phyloP scores from a whole-genome alignment of 2,888 invertebrate genomes.

The Heliconius ismenius region DNA sequence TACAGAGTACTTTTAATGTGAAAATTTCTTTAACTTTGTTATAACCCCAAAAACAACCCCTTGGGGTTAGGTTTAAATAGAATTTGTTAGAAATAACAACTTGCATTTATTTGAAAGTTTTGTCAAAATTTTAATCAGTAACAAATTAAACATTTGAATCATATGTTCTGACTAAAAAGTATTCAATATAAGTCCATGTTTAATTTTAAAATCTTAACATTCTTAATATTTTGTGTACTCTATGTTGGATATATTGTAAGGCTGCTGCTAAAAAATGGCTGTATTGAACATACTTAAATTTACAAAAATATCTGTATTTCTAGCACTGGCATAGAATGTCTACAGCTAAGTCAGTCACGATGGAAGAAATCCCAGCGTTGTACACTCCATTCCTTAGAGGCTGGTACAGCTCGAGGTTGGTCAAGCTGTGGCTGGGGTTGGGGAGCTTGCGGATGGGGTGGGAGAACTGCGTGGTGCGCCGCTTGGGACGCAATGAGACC shows the following conservation, averaged over 20 bases:
- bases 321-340: slow-evolving; percentile 87
- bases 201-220: background rate
- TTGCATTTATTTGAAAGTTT: background rate
- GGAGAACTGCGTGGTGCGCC: slow-evolving; percentile 87
- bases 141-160: background rate
- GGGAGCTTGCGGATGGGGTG: slow-evolving; percentile 87
- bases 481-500: slow-evolving; percentile 93
- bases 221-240: background rate
- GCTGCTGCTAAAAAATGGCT: background rate
- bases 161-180: background rate
- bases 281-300: background rate
- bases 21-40: no score
- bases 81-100: no score
- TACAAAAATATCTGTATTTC: background rate
- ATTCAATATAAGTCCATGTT: background rate
- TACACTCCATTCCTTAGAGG: slow-evolving; percentile 93
- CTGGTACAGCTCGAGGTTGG: slow-evolving; percentile 89
- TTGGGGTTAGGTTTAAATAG: no score
- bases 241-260: background rate
- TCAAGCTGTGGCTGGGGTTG: slow-evolving; percentile 88
- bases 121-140: background rate
- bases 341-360: slow-evolving; percentile 90
- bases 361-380: slow-evolving; percentile 95
- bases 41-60: no score
- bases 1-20: no score